A percentile compares a stretch with the other conserved stretches of the same genome.
phyloP scores from a whole-genome alignment of 2,797 vertebrate species.

The Dallia pectoralis region DNA sequence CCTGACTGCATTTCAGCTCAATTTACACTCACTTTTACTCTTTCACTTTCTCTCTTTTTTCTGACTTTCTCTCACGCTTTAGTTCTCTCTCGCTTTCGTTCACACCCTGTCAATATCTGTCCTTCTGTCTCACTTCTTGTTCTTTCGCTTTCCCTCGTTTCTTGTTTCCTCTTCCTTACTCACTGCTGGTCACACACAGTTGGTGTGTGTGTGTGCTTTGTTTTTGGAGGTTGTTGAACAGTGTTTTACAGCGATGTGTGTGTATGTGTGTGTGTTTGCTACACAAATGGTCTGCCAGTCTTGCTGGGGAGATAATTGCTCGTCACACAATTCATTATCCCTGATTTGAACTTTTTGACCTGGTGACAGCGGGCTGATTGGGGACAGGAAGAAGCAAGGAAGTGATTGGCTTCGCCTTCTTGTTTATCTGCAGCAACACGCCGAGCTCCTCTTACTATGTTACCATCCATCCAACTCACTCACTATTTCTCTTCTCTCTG shows the following conservation, averaged over 20 bases:
- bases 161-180: neutral
- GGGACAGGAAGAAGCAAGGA: conserved; percentile 16
- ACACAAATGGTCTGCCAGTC: neutral
- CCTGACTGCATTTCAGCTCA: neutral
- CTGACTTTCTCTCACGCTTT: too few relatives aligned
- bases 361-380: conserved; percentile 25
- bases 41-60: neutral
- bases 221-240: too few relatives aligned
- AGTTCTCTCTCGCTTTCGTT: neutral
- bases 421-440: neutral
- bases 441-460: neutral
- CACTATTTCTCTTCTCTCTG: neutral
- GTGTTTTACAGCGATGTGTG: neutral
- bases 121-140: too few relatives aligned
- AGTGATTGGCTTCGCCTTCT: neutral
- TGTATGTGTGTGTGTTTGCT: neutral
- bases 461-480: too few relatives aligned
- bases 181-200: neutral
- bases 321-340: conserved; percentile 64
- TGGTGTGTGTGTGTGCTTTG: neutral
- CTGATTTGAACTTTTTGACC: conserved; percentile 60
- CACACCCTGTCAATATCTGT: too few relatives aligned
- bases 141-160: neutral
- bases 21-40: neutral
- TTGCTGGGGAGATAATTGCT: conserved; percentile 53